These are phyloP conservation scores for Channa maculata DNA, from an alignment of 2,113 vertebrate species.

Conservation along the genomic window DNA sequence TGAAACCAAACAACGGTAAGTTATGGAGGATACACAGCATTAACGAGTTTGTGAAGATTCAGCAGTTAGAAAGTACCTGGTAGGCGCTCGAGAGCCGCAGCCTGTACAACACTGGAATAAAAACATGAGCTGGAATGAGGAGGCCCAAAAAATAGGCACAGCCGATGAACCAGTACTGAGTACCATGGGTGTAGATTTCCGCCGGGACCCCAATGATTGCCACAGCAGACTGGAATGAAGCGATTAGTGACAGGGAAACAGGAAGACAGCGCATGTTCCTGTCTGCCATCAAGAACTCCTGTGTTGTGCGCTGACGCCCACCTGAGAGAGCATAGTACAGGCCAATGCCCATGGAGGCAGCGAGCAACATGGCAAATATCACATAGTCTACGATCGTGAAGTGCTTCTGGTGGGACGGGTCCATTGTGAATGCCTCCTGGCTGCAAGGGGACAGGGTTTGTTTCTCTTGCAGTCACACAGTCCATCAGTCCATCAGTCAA, in stretches of 20 bases:
- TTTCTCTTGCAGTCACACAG: conserved; percentile 4
- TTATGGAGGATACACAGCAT: not conserved
- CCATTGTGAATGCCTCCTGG: conserved; percentile 58
- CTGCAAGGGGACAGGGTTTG: not conserved
- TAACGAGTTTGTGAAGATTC: not conserved
- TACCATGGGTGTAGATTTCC: conserved; percentile 90
- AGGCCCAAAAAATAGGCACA: conserved; percentile 92
- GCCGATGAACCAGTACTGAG: conserved; percentile 97
- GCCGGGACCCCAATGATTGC: conserved; percentile 91
- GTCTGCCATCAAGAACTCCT: conserved; percentile 92
- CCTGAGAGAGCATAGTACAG: conserved; percentile 91
- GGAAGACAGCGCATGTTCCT: conserved; percentile 91
- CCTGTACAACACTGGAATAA: conserved; percentile 94
- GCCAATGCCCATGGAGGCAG: conserved; percentile 89
- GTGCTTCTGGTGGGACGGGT: conserved; percentile 70
- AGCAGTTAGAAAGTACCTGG: conserved; percentile 78
- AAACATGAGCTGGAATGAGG: conserved; percentile 91
- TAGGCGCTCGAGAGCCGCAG: conserved; percentile 91
- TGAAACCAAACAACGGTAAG: not conserved
- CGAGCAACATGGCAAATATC: conserved; percentile 88
- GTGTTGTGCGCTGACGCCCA: conserved; percentile 88
- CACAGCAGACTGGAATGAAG: conserved; percentile 95
- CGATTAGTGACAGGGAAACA: conserved; percentile 91
- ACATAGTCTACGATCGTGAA: conserved; percentile 88
- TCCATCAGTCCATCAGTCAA: conserved; percentile 48